Evolutionary conservation across 2,797 vertebrate species (phyloP), one percentile per base, ranked within the genome.

Genomic region (Pseudochaenichthys georgianus): DNA sequence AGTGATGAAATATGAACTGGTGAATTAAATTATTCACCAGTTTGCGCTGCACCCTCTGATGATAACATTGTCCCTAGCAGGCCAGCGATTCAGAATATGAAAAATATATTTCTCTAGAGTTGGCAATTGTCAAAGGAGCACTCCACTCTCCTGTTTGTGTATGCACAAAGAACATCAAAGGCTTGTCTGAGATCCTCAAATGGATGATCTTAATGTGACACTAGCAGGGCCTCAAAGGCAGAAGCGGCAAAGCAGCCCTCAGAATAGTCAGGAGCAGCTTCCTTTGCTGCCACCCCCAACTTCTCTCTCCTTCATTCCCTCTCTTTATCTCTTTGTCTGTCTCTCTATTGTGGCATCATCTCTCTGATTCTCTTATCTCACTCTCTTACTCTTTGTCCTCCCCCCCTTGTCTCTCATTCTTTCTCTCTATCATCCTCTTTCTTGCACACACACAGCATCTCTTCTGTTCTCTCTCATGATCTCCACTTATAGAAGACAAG

Each of bases 111-210:
- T 88, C 74, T 85, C 84, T 91, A 78, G 84, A 87, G 80, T 77
- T 90, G 87, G 87, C 87, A 90, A 89, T 94, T 89, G 90, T 91
- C 90, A 91, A 86, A 92, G 93, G 92, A 89, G 81, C 70, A 47
- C 88, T 88, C 77, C 57, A 77, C 82, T 88, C 87, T 84, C 70
- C 86, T 92, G 87, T 92, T 94, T 94, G 92, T 91, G 83, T 88
- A 94, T 93, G 87, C 93, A 91, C 89, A 92, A 89, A 93, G 90
- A 94, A 90, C 91, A 92, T 94, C 91, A 95, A 94, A 95, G 90
- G 85, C 88, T 85, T 57, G 76, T 82, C 84, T 93, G 83, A 78
- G 85, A 92, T 93, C 88, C 87, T 92, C 87, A 88, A 87, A 93
- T 91, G 83, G 89, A 87, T 88, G 92, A 92, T 93, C 91, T 89